These are phyloP conservation scores for Sigmodon hispidus DNA, from an alignment of 2,113 vertebrate species.

Conservation along the genomic window DNA sequence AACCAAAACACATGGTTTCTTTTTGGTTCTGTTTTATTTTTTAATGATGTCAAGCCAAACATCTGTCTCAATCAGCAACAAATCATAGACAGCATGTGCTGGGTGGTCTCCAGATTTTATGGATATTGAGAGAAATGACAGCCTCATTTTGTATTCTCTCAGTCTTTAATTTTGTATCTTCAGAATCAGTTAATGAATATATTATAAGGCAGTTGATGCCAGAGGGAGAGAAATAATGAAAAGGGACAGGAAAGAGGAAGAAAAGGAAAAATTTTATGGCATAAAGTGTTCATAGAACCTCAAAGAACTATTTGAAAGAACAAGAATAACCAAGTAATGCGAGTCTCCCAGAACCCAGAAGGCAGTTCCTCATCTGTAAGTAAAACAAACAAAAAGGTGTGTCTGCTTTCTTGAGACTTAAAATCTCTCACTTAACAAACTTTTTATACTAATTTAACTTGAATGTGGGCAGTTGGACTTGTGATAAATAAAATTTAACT, in stretches of 20 bases:
- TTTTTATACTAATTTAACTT: neutral
- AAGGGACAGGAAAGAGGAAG: neutral
- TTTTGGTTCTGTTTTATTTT: slow-evolving; percentile 55
- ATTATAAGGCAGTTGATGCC: neutral
- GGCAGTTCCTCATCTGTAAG: neutral
- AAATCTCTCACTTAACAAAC: slow-evolving; percentile 1
- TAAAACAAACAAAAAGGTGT: neutral
- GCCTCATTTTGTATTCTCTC: neutral
- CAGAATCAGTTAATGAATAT: neutral
- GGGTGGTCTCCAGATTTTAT: neutral
- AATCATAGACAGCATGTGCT: neutral
- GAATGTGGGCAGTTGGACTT: neutral
- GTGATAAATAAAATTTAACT: neutral
- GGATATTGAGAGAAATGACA: neutral
- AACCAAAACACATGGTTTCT: slow-evolving; percentile 55
- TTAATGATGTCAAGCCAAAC: slow-evolving; percentile 8
- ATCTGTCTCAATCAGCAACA: neutral
- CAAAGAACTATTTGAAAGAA: neutral
- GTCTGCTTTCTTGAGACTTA: neutral
- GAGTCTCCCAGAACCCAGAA: neutral
- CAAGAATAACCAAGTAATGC: neutral
- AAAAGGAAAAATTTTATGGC: neutral
- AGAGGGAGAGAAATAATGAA: neutral
- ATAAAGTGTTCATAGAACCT: neutral
- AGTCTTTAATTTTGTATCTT: neutral